Conservation (phyloP, 2,888 invertebrate species). For the Microctonus brassicae region DNA sequence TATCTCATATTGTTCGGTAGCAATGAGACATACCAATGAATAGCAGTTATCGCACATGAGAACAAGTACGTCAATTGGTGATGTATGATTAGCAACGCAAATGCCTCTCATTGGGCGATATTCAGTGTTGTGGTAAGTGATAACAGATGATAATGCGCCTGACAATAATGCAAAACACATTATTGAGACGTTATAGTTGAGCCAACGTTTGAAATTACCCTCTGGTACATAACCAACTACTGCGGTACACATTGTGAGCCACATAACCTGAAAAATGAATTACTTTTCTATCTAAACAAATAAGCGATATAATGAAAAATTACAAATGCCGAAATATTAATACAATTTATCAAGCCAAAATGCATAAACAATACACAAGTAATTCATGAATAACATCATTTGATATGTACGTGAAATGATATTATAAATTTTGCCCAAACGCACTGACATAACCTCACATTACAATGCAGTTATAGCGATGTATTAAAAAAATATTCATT, state of each 20-base stretch:
- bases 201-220: slow-evolving; percentile 81
- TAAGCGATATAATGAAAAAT: background rate
- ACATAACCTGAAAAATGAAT: slow-evolving; percentile 79
- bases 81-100: slow-evolving; percentile 99
- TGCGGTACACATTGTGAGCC: slow-evolving; percentile 88
- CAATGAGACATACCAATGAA: slow-evolving; percentile 85
- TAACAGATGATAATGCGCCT: slow-evolving; percentile 90
- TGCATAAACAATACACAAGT: background rate
- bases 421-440: background rate
- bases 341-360: background rate
- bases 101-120: slow-evolving; percentile 89
- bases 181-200: slow-evolving; percentile 85
- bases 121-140: slow-evolving; percentile 88
- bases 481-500: background rate
- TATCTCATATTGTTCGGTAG: slow-evolving; percentile 1
- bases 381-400: background rate
- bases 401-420: background rate
- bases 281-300: slow-evolving; percentile 2
- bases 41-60: slow-evolving; percentile 98
- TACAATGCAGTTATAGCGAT: background rate
- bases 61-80: slow-evolving; percentile 97
- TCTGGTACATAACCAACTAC: slow-evolving; percentile 88
- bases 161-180: slow-evolving; percentile 95
- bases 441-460: background rate
- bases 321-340: background rate